A percentile compares a stretch with the other conserved stretches of the same genome.
Evolutionary conservation across 2,797 vertebrate genomes (phyloP).

Genomic region (Peromyscus eremicus): DNA sequence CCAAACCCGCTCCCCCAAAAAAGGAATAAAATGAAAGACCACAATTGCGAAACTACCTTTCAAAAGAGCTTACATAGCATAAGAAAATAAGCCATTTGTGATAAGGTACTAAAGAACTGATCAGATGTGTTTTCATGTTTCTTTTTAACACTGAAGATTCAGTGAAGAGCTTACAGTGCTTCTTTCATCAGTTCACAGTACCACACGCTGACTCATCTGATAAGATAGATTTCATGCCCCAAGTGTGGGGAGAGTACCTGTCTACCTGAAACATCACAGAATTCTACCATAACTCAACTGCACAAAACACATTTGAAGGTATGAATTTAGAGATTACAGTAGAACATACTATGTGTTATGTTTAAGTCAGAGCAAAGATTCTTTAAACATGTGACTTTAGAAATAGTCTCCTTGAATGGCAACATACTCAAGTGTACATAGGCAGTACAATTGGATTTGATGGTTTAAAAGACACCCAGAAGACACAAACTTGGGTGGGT

Average conservation of each 20-base stretch:
- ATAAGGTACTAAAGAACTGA: neutral
- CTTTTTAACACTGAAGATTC: neutral
- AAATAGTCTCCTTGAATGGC: neutral
- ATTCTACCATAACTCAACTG: neutral
- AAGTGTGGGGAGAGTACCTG: neutral
- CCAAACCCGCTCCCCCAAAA: too few relatives aligned
- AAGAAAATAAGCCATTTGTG: slow-evolving; percentile 11
- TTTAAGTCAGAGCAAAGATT: slow-evolving; percentile 18
- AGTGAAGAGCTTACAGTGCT: neutral
- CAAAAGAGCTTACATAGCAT: neutral
- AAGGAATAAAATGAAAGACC: too few relatives aligned
- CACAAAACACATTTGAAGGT: slow-evolving; percentile 54
- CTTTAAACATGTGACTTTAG: neutral
- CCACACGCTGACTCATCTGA: neutral
- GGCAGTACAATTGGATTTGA: neutral
- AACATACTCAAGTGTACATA: neutral
- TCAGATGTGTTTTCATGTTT: neutral
- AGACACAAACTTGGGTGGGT: too few relatives aligned
- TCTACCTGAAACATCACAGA: neutral
- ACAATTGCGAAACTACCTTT: neutral
- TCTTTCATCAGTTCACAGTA: slow-evolving; percentile 24
- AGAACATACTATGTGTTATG: neutral
- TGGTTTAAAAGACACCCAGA: neutral
- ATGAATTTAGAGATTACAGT: neutral
- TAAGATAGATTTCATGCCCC: neutral